These are phyloP conservation scores for Oxyscelio sp. DNA, from an alignment of 2,888 invertebrate species.

Conservation along the genomic window DNA sequence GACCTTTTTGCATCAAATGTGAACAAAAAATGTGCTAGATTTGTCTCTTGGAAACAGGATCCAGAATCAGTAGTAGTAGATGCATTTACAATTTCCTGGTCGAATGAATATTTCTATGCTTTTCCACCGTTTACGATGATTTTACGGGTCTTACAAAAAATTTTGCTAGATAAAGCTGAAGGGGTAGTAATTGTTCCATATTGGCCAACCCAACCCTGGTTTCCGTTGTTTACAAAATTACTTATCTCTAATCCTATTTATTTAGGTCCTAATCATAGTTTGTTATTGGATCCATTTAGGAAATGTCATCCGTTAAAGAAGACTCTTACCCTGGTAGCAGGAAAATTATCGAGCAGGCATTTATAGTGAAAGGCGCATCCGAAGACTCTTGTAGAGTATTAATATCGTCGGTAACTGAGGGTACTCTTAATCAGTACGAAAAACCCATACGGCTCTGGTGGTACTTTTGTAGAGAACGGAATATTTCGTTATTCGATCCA, in stretches of 20 bases:
- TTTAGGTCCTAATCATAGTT: neutral
- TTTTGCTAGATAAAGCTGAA: neutral
- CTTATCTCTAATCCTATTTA: neutral
- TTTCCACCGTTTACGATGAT: too few relatives aligned
- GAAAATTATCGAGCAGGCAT: constrained; percentile 11
- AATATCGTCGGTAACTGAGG: constrained; percentile 3
- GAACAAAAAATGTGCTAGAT: constrained; percentile 79
- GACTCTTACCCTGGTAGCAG: constrained; percentile 20
- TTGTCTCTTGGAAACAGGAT: constrained; percentile 78
- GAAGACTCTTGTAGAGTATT: neutral
- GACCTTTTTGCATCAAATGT: constrained; percentile 78
- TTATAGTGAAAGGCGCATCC: neutral
- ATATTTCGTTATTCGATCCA: too few relatives aligned
- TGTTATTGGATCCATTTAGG: constrained; percentile 12
- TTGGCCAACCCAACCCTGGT: too few relatives aligned
- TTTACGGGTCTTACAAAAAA: too few relatives aligned
- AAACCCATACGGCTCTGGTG: constrained; percentile 42
- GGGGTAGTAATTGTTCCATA: too few relatives aligned
- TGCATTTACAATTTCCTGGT: constrained; percentile 77
- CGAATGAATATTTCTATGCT: constrained; percentile 76
- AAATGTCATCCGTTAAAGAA: neutral
- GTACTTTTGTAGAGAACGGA: constrained; percentile 43
- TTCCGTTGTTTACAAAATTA: constrained; percentile 19
- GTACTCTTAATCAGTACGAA: constrained; percentile 44
- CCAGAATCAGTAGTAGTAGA: constrained; percentile 76